Conservation (phyloP, 2,888 invertebrate genomes). For the Melipona bicolor region DNA sequence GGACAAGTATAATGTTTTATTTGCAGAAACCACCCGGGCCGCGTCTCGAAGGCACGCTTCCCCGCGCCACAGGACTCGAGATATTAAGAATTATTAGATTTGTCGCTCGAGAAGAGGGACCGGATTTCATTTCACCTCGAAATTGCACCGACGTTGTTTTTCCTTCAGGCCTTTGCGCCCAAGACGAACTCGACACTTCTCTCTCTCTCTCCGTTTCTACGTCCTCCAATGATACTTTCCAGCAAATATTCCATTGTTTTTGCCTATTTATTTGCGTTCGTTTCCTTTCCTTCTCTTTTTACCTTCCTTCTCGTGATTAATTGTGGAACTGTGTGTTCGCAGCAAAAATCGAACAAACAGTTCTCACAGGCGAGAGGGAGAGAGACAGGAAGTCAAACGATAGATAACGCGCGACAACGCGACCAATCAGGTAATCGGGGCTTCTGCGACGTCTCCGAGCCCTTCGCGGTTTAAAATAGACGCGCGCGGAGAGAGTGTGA, state of each 20-base stretch:
- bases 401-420: not conserved
- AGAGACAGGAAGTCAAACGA: not conserved
- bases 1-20: slow-evolving; percentile 22
- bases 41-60: slow-evolving; percentile 25
- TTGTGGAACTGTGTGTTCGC: no score
- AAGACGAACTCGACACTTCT: not conserved
- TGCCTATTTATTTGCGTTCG: not conserved
- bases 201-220: no score
- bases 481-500: slow-evolving; percentile 10
- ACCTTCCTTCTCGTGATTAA: no score
- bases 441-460: not conserved
- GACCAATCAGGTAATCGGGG: slow-evolving; percentile 10
- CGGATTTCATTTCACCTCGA: slow-evolving; percentile 29
- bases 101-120: slow-evolving; percentile 6
- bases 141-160: slow-evolving; percentile 27
- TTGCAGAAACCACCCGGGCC: slow-evolving; percentile 23
- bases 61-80: not conserved
- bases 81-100: slow-evolving; percentile 51
- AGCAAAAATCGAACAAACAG: no score
- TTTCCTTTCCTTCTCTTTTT: not conserved
- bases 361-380: no score
- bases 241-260: no score
- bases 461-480: slow-evolving; percentile 36
- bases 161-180: not conserved
- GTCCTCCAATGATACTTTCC: not conserved